Base-by-base conservation (phyloP, 2,113 vertebrate genomes). In the Labeo catla region DNA sequence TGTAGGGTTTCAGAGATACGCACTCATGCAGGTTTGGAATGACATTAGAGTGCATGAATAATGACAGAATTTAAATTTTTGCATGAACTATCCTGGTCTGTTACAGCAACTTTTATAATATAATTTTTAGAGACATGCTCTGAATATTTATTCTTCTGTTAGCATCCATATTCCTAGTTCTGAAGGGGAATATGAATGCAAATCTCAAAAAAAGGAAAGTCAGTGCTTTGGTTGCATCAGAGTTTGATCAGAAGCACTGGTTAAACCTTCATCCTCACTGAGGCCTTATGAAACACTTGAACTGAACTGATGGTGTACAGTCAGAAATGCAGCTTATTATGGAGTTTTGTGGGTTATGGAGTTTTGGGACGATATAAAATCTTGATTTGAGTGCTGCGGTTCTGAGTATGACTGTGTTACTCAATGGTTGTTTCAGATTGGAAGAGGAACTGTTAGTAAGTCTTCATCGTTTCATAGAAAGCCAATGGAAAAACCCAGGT, bases 401-500 rank as follows among this genome's bases (percentile, higher is more conserved):
- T 81, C 13, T 65, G 39, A 43, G 7, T 81, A 5, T 28, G 78
- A 65, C 59, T 49, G 39, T 28, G 63, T n/a, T 43, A 47, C 43
- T 74, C 4, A 23, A 47, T 47, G 47, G 78, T 45, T 82, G 45
- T 52, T 39, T 83, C 34, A 54, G 16, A 52, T 23, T 83, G 52
- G 16, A 70, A 61, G n/a, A 84, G 70, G 28, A 80, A 47, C 82
- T 43, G 28, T 21, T 21, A 21, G 13, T 52, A 34, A 21, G 13
- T 61, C 43, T 70, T 73, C 65, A 86, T 81, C 54, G 21, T 74
- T 86, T 81, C 34, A 49, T 21, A 19, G 50, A 82, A 66, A 63
- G 76, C 65, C 45, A 39, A 36, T 52, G 65, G 65, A 70, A 83
- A 83, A 39, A 52, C 65, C 81, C 81, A 43, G 81, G 47, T 83